Base-by-base conservation (phyloP, 2,888 invertebrate genomes). In the Ellobium chinense region DNA sequence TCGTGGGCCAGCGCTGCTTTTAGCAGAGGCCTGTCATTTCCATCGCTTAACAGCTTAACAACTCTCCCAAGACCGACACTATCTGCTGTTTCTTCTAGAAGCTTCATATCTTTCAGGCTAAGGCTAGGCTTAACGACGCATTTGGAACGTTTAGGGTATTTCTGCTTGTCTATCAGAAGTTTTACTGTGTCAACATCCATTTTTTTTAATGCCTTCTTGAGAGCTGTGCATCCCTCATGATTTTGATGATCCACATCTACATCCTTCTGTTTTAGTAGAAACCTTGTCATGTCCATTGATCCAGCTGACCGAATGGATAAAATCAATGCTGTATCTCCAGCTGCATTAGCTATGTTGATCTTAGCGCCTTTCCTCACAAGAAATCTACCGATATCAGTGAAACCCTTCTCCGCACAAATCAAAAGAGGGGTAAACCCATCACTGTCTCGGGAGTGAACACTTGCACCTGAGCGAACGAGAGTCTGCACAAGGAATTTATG, bases 261-360 rank as follows among this genome's bases (percentile, higher is more conserved):
- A 27, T 27, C 46, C 21, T 69, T 9, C 18, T 39, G 39, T 27
- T 21, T 18, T 29, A 69, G 24, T 9, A 69, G 37, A n/a, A 66
- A 5, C 5, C 27, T 39, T 14, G n/a, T 39, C 39, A 66, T 5
- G 2, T 66, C 66, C 7, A 9, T 66, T 36, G 37, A 36, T 9
- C 66, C 66, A 1, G 46, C 4, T 46, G 68, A 29, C 5, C 68
- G 27, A 24, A 69, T 29, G 12, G 68, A 39, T 1, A 69, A 29
- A 27, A 69, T 69, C 46, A 69, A 69, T 12, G 68, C 46, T 69
- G 54, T 69, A 27, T 69, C 14, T 1, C 68, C 68, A n/a, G 12
- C 29, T 24, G 24, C 29, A 29, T 69, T 46, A 24, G 5, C n/a
- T 29, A 46, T 46, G 14, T 46, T 69, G 46, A 69, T 5, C 18